A percentile compares a stretch with the other conserved stretches of the same genome.
These are phyloP conservation scores for Triplophysa yarkandensis DNA, from an alignment of 2,797 vertebrate species.

Conservation along the genomic window DNA sequence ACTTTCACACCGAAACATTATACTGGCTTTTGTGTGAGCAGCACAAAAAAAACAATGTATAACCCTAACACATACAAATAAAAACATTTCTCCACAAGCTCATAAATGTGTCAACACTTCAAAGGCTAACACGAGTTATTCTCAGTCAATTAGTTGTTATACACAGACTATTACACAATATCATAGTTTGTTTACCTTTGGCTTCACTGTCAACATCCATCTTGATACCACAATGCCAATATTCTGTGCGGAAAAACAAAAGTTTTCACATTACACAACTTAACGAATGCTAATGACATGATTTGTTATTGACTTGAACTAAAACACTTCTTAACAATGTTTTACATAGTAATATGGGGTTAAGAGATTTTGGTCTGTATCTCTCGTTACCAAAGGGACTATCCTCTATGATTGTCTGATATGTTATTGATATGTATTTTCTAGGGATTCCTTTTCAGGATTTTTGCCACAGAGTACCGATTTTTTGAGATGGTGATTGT, in stretches of 20 bases:
- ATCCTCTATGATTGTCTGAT: no score
- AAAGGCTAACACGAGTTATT: slow-evolving; percentile 4
- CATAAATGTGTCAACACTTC: slow-evolving; percentile 49
- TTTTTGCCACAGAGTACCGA: no score
- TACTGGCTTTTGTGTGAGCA: slow-evolving; percentile 26
- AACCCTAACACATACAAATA: slow-evolving; percentile 6
- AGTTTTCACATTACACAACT: neutral
- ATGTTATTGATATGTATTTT: no score
- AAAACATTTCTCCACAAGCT: slow-evolving; percentile 30
- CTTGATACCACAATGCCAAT: slow-evolving; percentile 47
- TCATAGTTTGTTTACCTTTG: slow-evolving; percentile 55
- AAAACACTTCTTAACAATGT: no score
- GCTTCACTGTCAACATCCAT: slow-evolving; percentile 60
- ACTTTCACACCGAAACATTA: slow-evolving; percentile 49
- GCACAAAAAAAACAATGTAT: slow-evolving; percentile 30
- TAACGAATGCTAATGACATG: neutral
- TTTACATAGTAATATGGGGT: no score
- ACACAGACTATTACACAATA: neutral
- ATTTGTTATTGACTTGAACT: no score
- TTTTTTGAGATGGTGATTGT: no score
- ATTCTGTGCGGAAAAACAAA: slow-evolving; percentile 41
- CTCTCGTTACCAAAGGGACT: no score
- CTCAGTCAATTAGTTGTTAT: slow-evolving; percentile 1
- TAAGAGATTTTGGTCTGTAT: no score
- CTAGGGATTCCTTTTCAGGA: no score